Base-by-base conservation (phyloP, 2,888 invertebrate genomes). In the Autographa gamma region DNA sequence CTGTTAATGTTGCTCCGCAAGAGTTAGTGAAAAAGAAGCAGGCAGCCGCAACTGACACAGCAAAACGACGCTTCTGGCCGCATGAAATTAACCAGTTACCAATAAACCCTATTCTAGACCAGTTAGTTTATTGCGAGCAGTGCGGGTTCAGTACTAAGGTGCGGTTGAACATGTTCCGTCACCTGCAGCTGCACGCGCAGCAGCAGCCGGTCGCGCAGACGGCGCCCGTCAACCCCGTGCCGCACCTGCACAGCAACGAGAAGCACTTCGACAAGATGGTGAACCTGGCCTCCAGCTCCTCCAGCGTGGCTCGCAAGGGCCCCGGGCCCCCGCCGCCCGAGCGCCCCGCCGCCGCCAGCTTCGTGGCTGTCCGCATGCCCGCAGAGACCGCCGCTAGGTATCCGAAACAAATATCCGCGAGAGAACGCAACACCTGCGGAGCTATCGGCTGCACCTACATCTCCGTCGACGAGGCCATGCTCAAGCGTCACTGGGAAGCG, bases 251-350 rank as follows among this genome's bases (percentile, higher is more conserved):
- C 80, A 97, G 97, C 56, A 97, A 97, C 78, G 98, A 98, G 86
- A 97, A 96, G 80, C 97, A 98, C 96, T 98, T 98, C 86, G 98
- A 98, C 89, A 97, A 97, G 89, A 98, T 98, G 98, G 96, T 97
- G 0, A 98, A 98, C 89, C 95, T 98, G 19, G 98, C 98, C 0
- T 97, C 97, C n/a, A 97, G 97, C 80, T 97, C 97, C 8, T 4
- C 48, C 48, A n/a, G 48, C 14, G 81, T 90, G 19, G 79, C 77
- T 0, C 82, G 83, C 1, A 92, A 86, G 72, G 80, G 69, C 25
- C 74, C 79, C 13, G 90, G 90, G 5, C 89, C 86, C 65, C 71
- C 89, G 5, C 79, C 81, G 1, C 58, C 69, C 0, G 86, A 85
- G 3, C 66, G 64, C 9, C 59, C 64, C 2, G 54, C 68, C 0